A percentile compares a stretch with the other conserved stretches of the same genome.
Conservation (phyloP, 2,888 invertebrate species). For the Eumerus sabulonum region DNA sequence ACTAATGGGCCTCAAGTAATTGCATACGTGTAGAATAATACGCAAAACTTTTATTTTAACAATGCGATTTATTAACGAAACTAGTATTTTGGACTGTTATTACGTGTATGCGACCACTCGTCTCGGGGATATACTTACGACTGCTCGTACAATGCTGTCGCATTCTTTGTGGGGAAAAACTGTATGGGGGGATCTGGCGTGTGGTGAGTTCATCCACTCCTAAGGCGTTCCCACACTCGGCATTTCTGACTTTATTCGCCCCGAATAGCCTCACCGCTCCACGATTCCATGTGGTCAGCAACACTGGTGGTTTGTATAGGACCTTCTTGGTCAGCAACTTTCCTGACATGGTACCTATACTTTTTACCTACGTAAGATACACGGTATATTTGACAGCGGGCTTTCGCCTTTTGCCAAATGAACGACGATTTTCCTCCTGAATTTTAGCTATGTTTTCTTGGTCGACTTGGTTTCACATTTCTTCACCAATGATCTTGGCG, state of each 20-base stretch:
- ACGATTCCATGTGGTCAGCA: conserved; percentile 41
- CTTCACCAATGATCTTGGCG: conserved; percentile 14
- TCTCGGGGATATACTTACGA: too few relatives aligned
- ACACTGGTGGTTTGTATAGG: conserved; percentile 27
- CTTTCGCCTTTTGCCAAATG: background rate
- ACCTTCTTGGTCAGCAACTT: conserved; percentile 29
- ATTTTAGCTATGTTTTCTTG: conserved; percentile 3
- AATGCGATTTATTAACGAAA: too few relatives aligned
- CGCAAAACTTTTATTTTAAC: too few relatives aligned
- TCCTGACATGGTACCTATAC: conserved; percentile 16
- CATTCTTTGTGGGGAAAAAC: too few relatives aligned
- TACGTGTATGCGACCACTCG: too few relatives aligned
- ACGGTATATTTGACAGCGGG: conserved; percentile 1
- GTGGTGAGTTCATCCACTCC: background rate
- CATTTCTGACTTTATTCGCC: conserved; percentile 31
- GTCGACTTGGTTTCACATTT: conserved; percentile 7
- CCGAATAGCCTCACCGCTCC: conserved; percentile 14
- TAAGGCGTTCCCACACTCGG: conserved; percentile 9
- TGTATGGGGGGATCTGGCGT: too few relatives aligned
- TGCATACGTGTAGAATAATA: too few relatives aligned
- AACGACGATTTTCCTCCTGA: conserved; percentile 15
- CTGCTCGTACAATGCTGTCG: too few relatives aligned
- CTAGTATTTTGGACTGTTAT: too few relatives aligned
- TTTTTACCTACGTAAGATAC: conserved; percentile 6
- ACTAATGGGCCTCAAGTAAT: too few relatives aligned